Evolutionary conservation across 2,113 vertebrate genomes (phyloP), one percentile per base, ranked within the genome.

Genomic region (Fulica atra): DNA sequence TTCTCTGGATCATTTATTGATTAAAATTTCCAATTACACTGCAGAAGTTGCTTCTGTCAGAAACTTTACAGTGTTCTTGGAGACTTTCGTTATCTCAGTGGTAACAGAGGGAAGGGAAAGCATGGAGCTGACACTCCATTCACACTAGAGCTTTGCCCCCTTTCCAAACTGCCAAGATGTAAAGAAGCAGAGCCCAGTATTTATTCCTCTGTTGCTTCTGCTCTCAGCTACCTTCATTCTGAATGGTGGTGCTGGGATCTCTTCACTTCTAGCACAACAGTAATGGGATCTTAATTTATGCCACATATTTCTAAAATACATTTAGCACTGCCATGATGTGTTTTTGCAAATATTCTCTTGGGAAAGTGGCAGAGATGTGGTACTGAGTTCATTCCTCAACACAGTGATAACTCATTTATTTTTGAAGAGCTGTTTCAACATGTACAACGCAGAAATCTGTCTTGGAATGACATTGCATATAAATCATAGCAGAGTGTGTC

Each of bases 341-440:
- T 82, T 73, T 95, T 84, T 69, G 72, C 23, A 56, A 53, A 36
- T 72, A 35, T 69, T 79, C 46, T 60, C 25, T 46, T 28, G 65
- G 33, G 69, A 76, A 63, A 40, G 57, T 31, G 33, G 33, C 20
- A 13, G 70, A 48, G 57, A 65, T 71, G 56, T 68, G 51, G 38
- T 78, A 26, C 33, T 0, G 7, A 96, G 72, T 86, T 95, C 60
- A 40, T 40, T 89, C n/a, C 42, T 86, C 77, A 74, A 18, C 35
- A 60, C 63, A 81, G 36, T n/a, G 69, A 81, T 73, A 92, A 56
- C 69, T 93, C 68, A 66, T 90, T 93, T 74, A 36, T 86, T 92
- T 92, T 61, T 86, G 77, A 94, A 86, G 80, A 92, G 83, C 69
- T 95, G 42, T 86, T 97, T 86, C 95, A 84, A 78, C 42, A 57